Evolutionary conservation across 2,113 vertebrate genomes (phyloP).

Genomic region (Abramis brama): DNA sequence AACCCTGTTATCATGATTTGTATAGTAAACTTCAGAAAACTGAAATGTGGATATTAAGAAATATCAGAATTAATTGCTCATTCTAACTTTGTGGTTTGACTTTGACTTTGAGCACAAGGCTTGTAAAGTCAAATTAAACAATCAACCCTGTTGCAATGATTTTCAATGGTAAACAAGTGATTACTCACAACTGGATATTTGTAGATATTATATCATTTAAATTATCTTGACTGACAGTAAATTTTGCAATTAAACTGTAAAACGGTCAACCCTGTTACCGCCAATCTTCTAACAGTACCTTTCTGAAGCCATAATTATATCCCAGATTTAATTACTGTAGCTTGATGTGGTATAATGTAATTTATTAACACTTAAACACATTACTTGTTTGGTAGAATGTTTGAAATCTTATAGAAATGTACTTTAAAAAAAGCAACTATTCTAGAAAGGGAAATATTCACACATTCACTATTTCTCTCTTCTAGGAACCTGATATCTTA

Average conservation of each 20-base stretch:
- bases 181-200: neutral
- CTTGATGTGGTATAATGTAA: neutral
- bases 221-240: neutral
- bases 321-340: neutral
- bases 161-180: neutral
- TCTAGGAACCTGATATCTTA: constrained; percentile 53
- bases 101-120: neutral
- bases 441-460: constrained; percentile 18
- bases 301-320: neutral
- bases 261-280: neutral
- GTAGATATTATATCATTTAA: neutral
- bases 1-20: neutral
- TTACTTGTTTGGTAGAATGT: neutral
- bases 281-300: too few relatives aligned
- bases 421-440: neutral
- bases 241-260: neutral
- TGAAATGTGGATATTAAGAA: neutral
- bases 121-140: neutral
- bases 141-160: neutral
- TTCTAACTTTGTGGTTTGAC: neutral
- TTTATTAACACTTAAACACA: neutral
- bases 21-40: neutral
- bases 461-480: constrained; percentile 43
- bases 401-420: neutral
- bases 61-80: neutral